These are phyloP conservation scores for Metalampra italica DNA, from an alignment of 2,888 invertebrate genomes.

Conservation along the genomic window DNA sequence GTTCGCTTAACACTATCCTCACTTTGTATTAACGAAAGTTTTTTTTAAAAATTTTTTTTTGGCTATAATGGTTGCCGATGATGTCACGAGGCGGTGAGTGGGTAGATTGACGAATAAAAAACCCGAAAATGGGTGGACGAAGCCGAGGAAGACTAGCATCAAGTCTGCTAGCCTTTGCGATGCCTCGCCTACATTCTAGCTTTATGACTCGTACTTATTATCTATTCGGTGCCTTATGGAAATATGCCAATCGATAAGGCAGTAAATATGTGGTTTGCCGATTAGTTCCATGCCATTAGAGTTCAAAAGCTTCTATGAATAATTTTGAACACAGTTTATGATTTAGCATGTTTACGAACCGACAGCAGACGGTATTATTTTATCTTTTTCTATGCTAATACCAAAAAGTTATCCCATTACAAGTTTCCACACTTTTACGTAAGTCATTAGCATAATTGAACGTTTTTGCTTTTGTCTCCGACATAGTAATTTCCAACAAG, in stretches of 20 bases:
- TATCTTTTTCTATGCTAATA: slow-evolving; percentile 33
- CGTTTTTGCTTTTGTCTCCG: background rate
- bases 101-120: slow-evolving; percentile 57
- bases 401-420: slow-evolving; percentile 45
- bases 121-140: slow-evolving; percentile 49
- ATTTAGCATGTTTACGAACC: too few species aligned
- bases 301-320: background rate
- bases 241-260: background rate
- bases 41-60: too few species aligned
- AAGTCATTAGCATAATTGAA: slow-evolving; percentile 22
- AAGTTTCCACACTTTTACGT: slow-evolving; percentile 19
- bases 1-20: too few species aligned
- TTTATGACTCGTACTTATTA: too few species aligned
- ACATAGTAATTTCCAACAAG: too few species aligned
- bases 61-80: slow-evolving; percentile 30
- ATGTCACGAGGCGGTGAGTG: slow-evolving; percentile 29
- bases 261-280: background rate
- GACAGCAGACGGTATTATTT: background rate
- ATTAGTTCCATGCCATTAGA: too few species aligned
- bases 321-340: too few species aligned
- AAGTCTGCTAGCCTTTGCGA: slow-evolving; percentile 65
- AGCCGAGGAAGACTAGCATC: slow-evolving; percentile 53
- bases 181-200: slow-evolving; percentile 55
- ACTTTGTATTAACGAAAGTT: background rate
- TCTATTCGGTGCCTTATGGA: too few species aligned